These are phyloP conservation scores for Uloborus plumipes DNA, from an alignment of 2,888 invertebrate genomes.

Conservation along the genomic window DNA sequence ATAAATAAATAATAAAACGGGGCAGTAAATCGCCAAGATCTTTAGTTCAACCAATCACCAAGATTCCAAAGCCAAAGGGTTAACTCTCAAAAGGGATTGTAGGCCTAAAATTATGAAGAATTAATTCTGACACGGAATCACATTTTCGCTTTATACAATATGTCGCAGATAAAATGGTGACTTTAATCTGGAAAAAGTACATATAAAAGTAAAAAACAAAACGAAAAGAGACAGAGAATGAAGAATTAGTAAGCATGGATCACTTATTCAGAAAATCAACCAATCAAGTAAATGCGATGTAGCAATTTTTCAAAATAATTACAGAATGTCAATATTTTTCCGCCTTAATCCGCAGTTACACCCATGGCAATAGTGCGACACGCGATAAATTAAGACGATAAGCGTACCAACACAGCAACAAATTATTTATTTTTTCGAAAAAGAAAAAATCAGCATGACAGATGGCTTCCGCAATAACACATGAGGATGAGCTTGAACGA, in stretches of 20 bases:
- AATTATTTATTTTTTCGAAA: conserved; percentile 20
- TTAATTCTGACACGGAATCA: too few species aligned
- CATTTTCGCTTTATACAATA: not conserved
- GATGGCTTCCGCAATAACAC: conserved; percentile 23
- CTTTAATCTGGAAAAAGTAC: not conserved
- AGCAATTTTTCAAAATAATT: conserved; percentile 35
- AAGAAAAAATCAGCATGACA: not conserved
- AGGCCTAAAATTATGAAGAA: too few species aligned
- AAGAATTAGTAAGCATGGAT: not conserved
- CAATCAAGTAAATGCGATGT: conserved; percentile 17
- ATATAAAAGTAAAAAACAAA: not conserved
- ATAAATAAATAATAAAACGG: too few species aligned
- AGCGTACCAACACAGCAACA: not conserved
- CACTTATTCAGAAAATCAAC: not conserved
- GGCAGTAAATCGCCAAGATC: too few species aligned
- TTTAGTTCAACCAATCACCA: too few species aligned
- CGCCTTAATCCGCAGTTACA: not conserved
- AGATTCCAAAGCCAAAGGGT: too few species aligned
- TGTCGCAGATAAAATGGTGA: not conserved
- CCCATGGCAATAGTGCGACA: not conserved
- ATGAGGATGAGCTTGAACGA: conserved; percentile 23
- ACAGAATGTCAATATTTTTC: conserved; percentile 3
- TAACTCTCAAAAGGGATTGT: too few species aligned
- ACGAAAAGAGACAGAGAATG: not conserved
- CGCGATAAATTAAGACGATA: conserved; percentile 5